Evolutionary conservation across 2,888 invertebrate genomes (phyloP), one percentile per base, ranked within the genome.

Genomic region (Tiliacea aurago): DNA sequence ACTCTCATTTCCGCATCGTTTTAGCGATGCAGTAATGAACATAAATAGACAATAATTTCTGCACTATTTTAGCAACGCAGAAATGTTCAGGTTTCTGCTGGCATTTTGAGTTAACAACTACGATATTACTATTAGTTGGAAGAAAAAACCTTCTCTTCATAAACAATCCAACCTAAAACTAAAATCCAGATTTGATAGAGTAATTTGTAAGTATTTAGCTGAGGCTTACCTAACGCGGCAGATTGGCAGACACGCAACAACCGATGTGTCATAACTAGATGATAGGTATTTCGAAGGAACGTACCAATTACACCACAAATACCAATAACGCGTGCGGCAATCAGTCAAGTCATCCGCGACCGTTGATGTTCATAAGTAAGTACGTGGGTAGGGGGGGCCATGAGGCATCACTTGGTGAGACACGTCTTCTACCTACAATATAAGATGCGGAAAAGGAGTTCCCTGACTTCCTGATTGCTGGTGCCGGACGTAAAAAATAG

Each of bases 311-410:
- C 87, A 85, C 81, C 84, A 85, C 84, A 72, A 79, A 85, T 85
- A 84, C 81, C 76, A 87, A 85, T 84, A 84, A 73, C 73, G 76
- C 77, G 73, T 87, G 88, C 76, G 76, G 88, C 89, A 89, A 88
- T 88, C 86, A 83, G 78, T 78, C 84, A 87, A 89, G 75, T 84
- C 87, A 89, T 88, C 89, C 89, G 87, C 77, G 76, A 86, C 90
- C 76, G 74, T 70, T 80, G 83, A 83, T 86, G 84, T 67, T 85
- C 87, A 55, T 74, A 78, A 78, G 85, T 74, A 78, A 78, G 85
- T 82, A 76, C 73, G 64, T 28, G 59, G 43, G 56, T 73, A 80
- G 63, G 74, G 23, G 23, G 18, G 33, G 28, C 79, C 69, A 62
- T 68, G 58, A 53, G 43, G 41, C 49, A 37, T 33, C n/a, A n/a